Base-by-base conservation (phyloP, 1,140 invertebrate genomes). In the Eubasilissa regina region DNA sequence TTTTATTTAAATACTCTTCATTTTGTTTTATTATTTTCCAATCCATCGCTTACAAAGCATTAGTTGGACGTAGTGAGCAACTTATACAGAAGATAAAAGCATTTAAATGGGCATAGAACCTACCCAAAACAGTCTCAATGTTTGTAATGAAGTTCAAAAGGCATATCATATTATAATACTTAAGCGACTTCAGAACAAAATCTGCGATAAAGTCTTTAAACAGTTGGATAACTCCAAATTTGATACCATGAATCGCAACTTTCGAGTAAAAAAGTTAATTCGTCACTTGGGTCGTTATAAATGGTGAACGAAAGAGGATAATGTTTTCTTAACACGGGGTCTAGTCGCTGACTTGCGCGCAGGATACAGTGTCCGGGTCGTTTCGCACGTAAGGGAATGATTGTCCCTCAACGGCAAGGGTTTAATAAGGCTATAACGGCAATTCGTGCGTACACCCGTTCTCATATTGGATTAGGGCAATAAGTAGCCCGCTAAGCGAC, bases 321-420 rank as follows among this genome's bases (percentile, higher is more conserved):
- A 35, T 35, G 25, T 19, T 60, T 60, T 60, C 17, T 51, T 51
- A 13, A 13, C 35, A 4, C 6, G 35, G n/a, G 21, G 62, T 35
- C 8, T 66, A 21, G 51, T 55, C 43, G 45, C 13, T 19, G 43
- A 70, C 47, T 51, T 12, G 70, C 70, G 47, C 43, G 48, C 51
- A 72, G 53, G 35, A 77, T 12, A 35, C 19, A 56, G 62, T 25
- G 48, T 35, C 35, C 44, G 60, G 45, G 60, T 68, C 60, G 15
- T 15, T n/a, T 11, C 9, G 77, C 80, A 81, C 80, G 80, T 81
- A 81, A 58, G 48, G 80, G 73, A 78, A 81, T 81, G 76, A 81
- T 81, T 66, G 80, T 75, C 60, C 48, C 79, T 19, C 45, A 60
- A 51, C 15, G 68, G 70, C 55, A 45, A 76, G 51, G 73, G 72